Percentiles rank a stretch among this genome's conserved stretches.
phyloP scores from a whole-genome alignment of 2,888 invertebrate genomes.

The Xylota sylvarum region DNA sequence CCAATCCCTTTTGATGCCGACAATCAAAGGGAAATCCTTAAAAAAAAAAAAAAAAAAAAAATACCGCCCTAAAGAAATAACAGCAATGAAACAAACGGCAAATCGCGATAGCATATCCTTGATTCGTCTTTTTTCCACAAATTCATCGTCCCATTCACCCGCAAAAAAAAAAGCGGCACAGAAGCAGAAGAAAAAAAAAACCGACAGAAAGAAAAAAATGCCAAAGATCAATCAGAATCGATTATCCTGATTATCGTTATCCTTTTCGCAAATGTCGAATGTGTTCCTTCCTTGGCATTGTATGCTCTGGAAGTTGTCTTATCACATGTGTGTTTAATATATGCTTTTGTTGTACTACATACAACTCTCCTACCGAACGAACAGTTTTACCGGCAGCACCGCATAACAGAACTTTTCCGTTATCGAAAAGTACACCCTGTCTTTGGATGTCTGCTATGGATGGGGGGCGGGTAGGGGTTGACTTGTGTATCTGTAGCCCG shows the following conservation, averaged over 20 bases:
- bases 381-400: not conserved
- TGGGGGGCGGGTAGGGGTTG: not conserved
- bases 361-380: not conserved
- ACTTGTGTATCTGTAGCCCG: constrained; percentile 17
- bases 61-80: constrained; percentile 28
- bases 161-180: not conserved
- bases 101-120: constrained; percentile 62
- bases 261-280: constrained; percentile 79
- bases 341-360: constrained; percentile 39
- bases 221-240: constrained; percentile 83
- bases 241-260: constrained; percentile 84
- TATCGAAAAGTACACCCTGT: constrained; percentile 24
- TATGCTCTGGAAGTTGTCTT: constrained; percentile 52
- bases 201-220: constrained; percentile 31
- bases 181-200: not conserved
- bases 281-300: constrained; percentile 39
- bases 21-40: constrained; percentile 63
- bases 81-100: constrained; percentile 45
- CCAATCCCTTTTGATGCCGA: constrained; percentile 63
- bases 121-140: constrained; percentile 31
- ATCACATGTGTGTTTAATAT: constrained; percentile 62
- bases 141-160: constrained; percentile 8
- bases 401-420: constrained; percentile 40
- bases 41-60: constrained; percentile 27
- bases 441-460: not conserved